phyloP scores from a whole-genome alignment of 2,113 vertebrate species.

The Butastur rufipennis region DNA sequence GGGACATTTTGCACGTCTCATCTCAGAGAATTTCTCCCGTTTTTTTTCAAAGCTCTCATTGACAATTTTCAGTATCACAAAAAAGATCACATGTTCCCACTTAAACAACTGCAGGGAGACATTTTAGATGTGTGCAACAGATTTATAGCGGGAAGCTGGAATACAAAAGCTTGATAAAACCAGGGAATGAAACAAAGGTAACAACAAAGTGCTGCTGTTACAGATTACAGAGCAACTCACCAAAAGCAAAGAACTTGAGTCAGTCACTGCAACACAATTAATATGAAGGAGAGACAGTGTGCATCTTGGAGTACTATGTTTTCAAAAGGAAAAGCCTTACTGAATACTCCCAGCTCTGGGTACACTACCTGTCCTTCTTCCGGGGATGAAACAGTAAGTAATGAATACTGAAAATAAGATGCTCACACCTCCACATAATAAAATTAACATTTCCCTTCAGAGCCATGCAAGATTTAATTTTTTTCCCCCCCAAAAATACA shows the following conservation, averaged over 20 bases:
- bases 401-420: not conserved
- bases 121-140: not conserved
- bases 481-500: not conserved
- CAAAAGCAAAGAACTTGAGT: not conserved
- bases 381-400: not conserved
- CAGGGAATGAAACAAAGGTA: not conserved
- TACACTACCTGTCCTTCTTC: not conserved
- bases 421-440: not conserved
- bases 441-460: not conserved
- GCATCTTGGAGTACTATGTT: not conserved
- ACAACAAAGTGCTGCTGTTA: not conserved
- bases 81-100: not conserved
- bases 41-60: not conserved
- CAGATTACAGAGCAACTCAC: not conserved
- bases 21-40: not conserved
- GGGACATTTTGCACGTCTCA: not conserved
- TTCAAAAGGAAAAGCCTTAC: not conserved
- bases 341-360: not conserved
- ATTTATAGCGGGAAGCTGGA: not conserved
- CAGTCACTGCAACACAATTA: not conserved
- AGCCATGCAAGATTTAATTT: not conserved
- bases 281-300: not conserved
- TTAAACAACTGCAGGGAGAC: conserved; percentile 14
- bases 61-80: not conserved
- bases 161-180: not conserved